A percentile compares a stretch with the other conserved stretches of the same genome.
Evolutionary conservation across 1,140 invertebrate genomes (phyloP).

Genomic region (Ceratina japonica): DNA sequence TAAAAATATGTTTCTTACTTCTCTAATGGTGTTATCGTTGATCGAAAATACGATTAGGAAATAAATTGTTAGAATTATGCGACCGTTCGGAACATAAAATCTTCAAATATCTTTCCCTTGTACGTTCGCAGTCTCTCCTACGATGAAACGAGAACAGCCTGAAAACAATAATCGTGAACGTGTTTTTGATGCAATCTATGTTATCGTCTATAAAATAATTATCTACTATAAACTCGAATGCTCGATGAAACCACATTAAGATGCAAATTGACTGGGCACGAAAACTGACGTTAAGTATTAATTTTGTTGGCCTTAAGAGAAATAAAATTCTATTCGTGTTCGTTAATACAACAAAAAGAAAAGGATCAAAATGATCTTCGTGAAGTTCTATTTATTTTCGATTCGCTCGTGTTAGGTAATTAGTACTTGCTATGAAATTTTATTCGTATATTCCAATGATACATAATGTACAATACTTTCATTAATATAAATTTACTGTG

Average conservation of each 20-base stretch:
- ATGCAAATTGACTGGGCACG: neutral
- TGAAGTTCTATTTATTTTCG: slow-evolving; percentile 48
- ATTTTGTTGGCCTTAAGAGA: too few relatives aligned
- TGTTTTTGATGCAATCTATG: slow-evolving; percentile 49
- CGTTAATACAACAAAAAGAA: slow-evolving; percentile 40
- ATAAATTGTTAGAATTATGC: slow-evolving; percentile 26
- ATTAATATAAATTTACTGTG: slow-evolving; percentile 37
- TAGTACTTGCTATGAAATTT: slow-evolving; percentile 50
- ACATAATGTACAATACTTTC: slow-evolving; percentile 47
- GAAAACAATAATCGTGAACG: slow-evolving; percentile 67
- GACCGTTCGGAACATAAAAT: slow-evolving; percentile 13
- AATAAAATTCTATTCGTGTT: neutral
- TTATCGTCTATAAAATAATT: slow-evolving; percentile 37
- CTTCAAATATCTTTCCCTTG: slow-evolving; percentile 58
- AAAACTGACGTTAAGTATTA: too few relatives aligned
- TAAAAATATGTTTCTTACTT: slow-evolving; percentile 16
- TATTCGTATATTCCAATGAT: slow-evolving; percentile 50
- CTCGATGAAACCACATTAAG: slow-evolving; percentile 11
- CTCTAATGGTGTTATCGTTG: slow-evolving; percentile 1
- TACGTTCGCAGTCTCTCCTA: slow-evolving; percentile 54
- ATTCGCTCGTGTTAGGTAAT: slow-evolving; percentile 41
- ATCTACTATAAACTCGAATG: slow-evolving; percentile 21
- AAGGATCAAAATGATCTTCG: slow-evolving; percentile 55
- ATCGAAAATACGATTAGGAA: slow-evolving; percentile 18
- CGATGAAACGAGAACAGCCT: slow-evolving; percentile 63